Evolutionary conservation across 2,888 invertebrate genomes (phyloP), one percentile per base, ranked within the genome.

Genomic region (Drosophila niveifrons): DNA sequence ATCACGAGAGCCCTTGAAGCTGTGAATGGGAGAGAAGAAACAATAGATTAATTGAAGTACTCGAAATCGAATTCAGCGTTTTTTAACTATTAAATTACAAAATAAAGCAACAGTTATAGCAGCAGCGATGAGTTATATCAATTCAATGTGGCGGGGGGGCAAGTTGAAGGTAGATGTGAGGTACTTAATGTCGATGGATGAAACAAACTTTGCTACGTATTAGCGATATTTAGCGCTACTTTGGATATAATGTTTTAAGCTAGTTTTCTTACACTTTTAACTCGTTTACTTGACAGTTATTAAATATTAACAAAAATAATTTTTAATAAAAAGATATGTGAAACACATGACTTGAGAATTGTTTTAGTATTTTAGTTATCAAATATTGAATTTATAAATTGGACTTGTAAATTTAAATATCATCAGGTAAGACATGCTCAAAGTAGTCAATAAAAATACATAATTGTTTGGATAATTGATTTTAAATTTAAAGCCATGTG

Each of bases 1-100:
- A 90, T 94, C 94, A 75, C 94, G 93, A 65, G 94, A 94, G 90
- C 94, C 94, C 92, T 94, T 94, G 93, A 94, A 94, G 93, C 94
- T 94, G 93, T 87, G 62, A 31, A 65, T 18, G 23, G 44, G 10
- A 44, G 9, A 39, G 9, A 8, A 6, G 3, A 13, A n/a, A 23
- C 7, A 23, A n/a, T 3, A 6, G 10, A 34, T 79, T 56, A 71
- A 36, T 11, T 8, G 46, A 68, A 10, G 39, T 65, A 9, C 0
- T 6, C 3, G 9, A 18, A 13, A 8, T 0, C 0, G 8, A 23
- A 46, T 29, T 28, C 3, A 9, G 1, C 8, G 1, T 11, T 15
- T 3, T 17, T 18, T 2, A 18, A 34, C 23, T 23, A 18, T 44
- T 31, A 15, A 8, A 6, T 23, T 17, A 55, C 18, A 46, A 18